Evolutionary conservation across 2,888 invertebrate genomes (phyloP).

Genomic region (Drosophila rellima): DNA sequence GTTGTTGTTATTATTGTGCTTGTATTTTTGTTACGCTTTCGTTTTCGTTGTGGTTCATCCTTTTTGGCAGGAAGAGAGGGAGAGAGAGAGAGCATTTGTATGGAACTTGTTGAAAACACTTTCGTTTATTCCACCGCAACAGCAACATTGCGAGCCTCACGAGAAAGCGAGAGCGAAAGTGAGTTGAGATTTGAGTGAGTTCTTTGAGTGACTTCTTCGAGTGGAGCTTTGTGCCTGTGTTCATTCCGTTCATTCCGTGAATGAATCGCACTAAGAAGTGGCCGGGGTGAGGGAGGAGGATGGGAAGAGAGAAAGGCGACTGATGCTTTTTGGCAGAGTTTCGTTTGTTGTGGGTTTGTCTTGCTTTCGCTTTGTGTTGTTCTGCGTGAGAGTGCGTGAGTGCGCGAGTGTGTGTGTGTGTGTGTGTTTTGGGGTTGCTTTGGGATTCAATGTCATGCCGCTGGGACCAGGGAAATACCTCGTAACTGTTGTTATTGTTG

Average conservation of each 20-base stretch:
- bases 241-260: conserved; percentile 68
- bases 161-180: conserved; percentile 50
- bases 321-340: conserved; percentile 40
- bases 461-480: conserved; percentile 85
- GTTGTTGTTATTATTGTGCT: conserved; percentile 17
- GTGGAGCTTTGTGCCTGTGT: conserved; percentile 61
- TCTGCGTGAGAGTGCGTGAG: conserved; percentile 17
- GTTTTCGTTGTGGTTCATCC: conserved; percentile 55
- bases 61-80: conserved; percentile 26
- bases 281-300: neutral
- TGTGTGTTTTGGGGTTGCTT: conserved; percentile 82
- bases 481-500: conserved; percentile 56
- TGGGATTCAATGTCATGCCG: conserved; percentile 86
- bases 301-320: conserved; percentile 11
- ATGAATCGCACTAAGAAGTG: conserved; percentile 43
- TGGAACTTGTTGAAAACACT: conserved; percentile 80
- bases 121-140: conserved; percentile 52
- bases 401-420: conserved; percentile 28
- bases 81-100: conserved; percentile 30
- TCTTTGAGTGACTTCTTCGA: conserved; percentile 38
- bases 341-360: conserved; percentile 34
- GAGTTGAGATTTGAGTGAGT: conserved; percentile 30
- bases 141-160: conserved; percentile 1
- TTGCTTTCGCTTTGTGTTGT: conserved; percentile 23
- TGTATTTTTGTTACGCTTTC: conserved; percentile 52